Evolutionary conservation across 2,888 invertebrate species (phyloP).

Genomic region (Lepetodrilus schrolli): DNA sequence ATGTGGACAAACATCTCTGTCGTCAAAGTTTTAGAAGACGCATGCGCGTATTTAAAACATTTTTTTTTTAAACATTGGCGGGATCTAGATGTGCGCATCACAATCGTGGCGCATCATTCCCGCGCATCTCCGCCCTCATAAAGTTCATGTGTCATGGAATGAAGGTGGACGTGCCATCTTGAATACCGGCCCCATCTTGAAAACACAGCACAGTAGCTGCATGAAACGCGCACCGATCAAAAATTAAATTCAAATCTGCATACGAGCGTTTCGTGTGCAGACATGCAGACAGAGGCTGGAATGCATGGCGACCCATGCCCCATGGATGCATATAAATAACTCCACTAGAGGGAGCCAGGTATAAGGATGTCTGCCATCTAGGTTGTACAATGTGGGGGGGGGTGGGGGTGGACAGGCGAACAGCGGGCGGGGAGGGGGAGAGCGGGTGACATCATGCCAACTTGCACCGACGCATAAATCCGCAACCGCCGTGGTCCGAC

Average conservation of each 20-base stretch:
- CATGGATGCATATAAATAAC: constrained; percentile 8
- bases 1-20: no score
- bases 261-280: background rate
- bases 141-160: constrained; percentile 14
- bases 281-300: background rate
- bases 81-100: constrained; percentile 1
- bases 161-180: constrained; percentile 18
- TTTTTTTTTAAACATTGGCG: background rate
- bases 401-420: background rate
- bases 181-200: background rate
- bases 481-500: background rate
- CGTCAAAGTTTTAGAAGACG: no score
- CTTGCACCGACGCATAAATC: background rate
- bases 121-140: background rate
- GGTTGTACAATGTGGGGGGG: no score
- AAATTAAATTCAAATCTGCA: background rate
- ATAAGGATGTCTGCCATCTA: no score
- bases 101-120: constrained; percentile 7
- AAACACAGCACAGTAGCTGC: background rate
- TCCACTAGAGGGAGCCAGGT: no score
- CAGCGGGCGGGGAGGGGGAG: background rate
- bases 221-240: no score
- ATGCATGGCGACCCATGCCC: background rate
- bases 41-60: constrained; percentile 5
- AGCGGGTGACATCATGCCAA: background rate